Conservation (phyloP, 2,888 invertebrate genomes). For the Epistrophella euchroma region DNA sequence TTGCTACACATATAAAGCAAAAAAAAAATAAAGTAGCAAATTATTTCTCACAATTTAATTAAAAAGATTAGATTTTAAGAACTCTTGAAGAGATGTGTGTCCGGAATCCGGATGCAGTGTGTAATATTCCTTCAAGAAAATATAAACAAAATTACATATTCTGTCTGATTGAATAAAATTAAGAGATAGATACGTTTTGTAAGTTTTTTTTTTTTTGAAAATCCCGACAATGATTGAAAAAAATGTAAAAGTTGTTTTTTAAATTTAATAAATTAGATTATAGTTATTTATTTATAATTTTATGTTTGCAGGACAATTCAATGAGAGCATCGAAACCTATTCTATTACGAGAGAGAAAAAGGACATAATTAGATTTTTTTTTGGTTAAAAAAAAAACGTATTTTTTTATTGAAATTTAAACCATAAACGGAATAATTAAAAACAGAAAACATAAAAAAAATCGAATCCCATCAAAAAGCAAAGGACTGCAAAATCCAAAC, state of each 20-base stretch:
- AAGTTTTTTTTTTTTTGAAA: not conserved
- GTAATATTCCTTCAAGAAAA: not conserved
- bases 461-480: not conserved
- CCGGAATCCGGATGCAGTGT: not conserved
- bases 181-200: not conserved
- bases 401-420: not conserved
- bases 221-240: not conserved
- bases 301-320: conserved; percentile 57
- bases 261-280: not conserved
- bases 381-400: conserved; percentile 9
- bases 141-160: conserved; percentile 5
- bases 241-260: not conserved
- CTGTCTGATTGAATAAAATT: not conserved
- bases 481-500: conserved; percentile 18
- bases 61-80: not conserved
- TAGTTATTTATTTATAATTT: not conserved
- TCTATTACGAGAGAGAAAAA: conserved; percentile 43
- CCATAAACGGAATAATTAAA: conserved; percentile 1
- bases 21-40: not conserved
- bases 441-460: not conserved
- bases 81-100: not conserved
- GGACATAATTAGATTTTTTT: conserved; percentile 29
- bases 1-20: not conserved
- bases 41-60: not conserved
- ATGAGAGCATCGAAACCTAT: conserved; percentile 52